These are phyloP conservation scores for Hipposideros larvatus DNA, from an alignment of 2,797 vertebrate species.

Conservation along the genomic window DNA sequence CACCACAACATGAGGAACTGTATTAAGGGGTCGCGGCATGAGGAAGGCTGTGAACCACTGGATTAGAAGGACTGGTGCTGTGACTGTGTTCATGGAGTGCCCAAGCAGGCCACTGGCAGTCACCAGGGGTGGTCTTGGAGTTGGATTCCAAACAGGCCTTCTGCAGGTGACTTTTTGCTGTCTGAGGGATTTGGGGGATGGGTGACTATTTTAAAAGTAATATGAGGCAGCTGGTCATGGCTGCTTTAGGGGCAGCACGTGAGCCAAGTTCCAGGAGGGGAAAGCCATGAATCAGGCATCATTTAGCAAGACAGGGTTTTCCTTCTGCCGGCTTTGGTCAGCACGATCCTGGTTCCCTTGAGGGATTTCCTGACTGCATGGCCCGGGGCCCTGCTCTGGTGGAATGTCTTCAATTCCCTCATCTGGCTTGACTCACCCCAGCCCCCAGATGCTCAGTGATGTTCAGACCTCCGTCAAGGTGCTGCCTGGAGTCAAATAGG, in stretches of 20 bases:
- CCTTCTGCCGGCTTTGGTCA: slow-evolving; percentile 62
- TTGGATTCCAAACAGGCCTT: background rate
- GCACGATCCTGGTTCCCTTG: slow-evolving; percentile 61
- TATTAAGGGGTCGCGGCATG: too few species aligned
- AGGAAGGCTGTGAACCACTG: too few species aligned
- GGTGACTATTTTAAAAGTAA: slow-evolving; percentile 4
- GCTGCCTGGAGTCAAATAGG: background rate
- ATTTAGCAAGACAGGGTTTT: slow-evolving; percentile 84
- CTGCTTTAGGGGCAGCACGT: slow-evolving; percentile 28
- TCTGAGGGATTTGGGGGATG: background rate
- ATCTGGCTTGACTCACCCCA: slow-evolving; percentile 67
- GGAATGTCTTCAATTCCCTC: slow-evolving; percentile 34
- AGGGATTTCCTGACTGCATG: slow-evolving; percentile 75
- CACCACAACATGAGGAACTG: too few species aligned
- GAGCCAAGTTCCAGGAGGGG: slow-evolving; percentile 50
- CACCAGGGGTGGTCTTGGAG: background rate
- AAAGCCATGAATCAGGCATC: slow-evolving; percentile 80
- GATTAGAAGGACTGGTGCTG: background rate
- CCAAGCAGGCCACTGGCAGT: background rate
- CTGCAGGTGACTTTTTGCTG: background rate
- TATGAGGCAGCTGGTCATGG: background rate
- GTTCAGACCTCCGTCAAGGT: slow-evolving; percentile 11
- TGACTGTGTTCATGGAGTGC: background rate
- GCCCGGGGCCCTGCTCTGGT: background rate
- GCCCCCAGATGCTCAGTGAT: slow-evolving; percentile 32